Conservation (phyloP, 2,113 vertebrate genomes). For the Cyprinodon brontotheroides region DNA sequence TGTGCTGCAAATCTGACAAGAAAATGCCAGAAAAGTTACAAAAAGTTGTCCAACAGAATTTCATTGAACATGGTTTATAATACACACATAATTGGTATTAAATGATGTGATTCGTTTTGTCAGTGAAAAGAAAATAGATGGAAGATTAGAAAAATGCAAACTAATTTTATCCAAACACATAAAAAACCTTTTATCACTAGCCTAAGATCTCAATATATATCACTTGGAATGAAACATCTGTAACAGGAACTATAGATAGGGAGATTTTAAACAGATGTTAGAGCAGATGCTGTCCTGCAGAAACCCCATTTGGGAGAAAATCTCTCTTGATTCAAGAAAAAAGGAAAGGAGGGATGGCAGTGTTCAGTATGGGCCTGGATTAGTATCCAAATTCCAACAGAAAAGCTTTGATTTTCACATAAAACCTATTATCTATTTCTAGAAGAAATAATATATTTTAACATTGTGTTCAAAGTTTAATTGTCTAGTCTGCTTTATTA, state of each 20-base stretch:
- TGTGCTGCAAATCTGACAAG: no score
- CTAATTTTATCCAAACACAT: background rate
- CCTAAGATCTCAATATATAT: background rate
- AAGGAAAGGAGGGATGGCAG: no score
- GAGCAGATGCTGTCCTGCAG: background rate
- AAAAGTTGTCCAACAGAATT: no score
- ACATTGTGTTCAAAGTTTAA: background rate
- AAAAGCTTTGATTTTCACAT: background rate
- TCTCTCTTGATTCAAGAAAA: no score
- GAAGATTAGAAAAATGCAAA: no score
- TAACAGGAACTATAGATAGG: background rate
- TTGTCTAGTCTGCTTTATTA: conserved; percentile 15
- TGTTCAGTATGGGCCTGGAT: background rate
- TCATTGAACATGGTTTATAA: no score
- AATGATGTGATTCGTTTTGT: no score
- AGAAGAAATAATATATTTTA: background rate
- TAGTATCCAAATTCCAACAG: background rate
- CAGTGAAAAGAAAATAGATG: no score
- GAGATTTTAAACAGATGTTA: background rate
- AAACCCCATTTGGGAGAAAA: background rate
- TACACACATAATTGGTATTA: no score
- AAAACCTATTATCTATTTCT: background rate
- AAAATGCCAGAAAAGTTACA: no score
- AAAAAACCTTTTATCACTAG: background rate
- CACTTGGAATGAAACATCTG: background rate